Evolutionary conservation across 1,140 invertebrate species (phyloP).

Genomic region (Microplitis mediator): DNA sequence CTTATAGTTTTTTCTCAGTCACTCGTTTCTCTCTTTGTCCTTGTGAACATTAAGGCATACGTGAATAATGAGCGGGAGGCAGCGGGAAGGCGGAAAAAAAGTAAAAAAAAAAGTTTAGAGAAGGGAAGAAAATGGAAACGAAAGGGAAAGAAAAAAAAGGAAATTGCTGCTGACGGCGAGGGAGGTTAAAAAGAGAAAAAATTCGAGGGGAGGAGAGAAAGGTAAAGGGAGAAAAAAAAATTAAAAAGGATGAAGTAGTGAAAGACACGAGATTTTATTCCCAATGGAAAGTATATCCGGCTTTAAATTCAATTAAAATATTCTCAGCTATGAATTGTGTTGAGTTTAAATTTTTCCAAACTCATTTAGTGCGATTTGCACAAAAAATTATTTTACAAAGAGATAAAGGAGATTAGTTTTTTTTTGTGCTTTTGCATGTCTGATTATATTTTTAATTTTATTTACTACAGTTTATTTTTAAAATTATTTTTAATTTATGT

Average conservation of each 20-base stretch:
- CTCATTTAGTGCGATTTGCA: too few relatives aligned
- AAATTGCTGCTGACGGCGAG: background rate
- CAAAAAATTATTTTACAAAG: too few relatives aligned
- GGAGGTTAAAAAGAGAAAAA: background rate
- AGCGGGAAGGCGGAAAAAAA: background rate
- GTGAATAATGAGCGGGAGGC: constrained; percentile 1
- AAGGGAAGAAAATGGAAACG: background rate
- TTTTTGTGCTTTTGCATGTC: too few relatives aligned
- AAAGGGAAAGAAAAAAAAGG: background rate
- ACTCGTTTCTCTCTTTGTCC: background rate
- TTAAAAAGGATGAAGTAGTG: background rate
- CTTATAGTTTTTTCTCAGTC: background rate
- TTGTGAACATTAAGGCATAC: constrained; percentile 1
- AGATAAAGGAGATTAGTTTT: too few relatives aligned
- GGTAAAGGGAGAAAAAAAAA: background rate
- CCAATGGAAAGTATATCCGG: constrained; percentile 30
- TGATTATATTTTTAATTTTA: too few relatives aligned
- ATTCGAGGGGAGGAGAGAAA: background rate
- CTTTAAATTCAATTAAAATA: constrained; percentile 37
- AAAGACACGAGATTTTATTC: constrained; percentile 31
- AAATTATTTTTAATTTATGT: too few relatives aligned
- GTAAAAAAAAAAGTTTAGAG: background rate
- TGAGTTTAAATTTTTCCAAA: background rate
- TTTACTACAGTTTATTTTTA: too few relatives aligned
- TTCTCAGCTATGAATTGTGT: constrained; percentile 14